phyloP scores from a whole-genome alignment of 2,113 vertebrate species.

The Gadus macrocephalus region DNA sequence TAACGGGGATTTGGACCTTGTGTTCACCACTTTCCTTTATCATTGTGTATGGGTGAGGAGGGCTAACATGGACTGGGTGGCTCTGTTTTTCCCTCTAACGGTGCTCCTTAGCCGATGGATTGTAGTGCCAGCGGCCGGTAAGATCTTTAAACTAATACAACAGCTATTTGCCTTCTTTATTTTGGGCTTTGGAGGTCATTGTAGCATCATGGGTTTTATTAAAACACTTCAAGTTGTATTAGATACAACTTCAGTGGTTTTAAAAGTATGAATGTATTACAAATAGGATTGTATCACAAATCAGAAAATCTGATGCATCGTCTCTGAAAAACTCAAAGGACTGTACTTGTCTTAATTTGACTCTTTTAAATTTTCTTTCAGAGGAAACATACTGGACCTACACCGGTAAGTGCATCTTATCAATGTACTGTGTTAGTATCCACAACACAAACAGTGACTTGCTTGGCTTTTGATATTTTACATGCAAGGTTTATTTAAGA shows the following conservation, averaged over 20 bases:
- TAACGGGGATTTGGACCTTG: constrained; percentile 40
- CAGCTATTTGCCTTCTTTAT: constrained; percentile 20
- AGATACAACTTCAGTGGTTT: no score
- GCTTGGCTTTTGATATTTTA: no score
- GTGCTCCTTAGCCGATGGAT: constrained; percentile 45
- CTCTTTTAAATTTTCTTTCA: constrained; percentile 40
- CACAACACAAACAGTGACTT: constrained; percentile 5
- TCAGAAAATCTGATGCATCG: no score
- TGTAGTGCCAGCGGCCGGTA: constrained; percentile 49
- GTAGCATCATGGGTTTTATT: background rate
- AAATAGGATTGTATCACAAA: no score
- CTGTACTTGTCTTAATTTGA: no score
- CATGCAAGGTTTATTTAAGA: no score
- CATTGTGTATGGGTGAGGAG: constrained; percentile 50
- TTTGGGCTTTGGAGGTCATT: background rate
- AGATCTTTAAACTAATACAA: constrained; percentile 37
- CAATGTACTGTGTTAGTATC: background rate
- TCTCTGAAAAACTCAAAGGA: no score
- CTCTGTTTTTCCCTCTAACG: constrained; percentile 47
- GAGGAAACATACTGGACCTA: constrained; percentile 65
- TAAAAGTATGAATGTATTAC: no score
- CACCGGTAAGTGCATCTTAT: constrained; percentile 51
- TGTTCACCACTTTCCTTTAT: constrained; percentile 44
- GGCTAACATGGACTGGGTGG: constrained; percentile 62
- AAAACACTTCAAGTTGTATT: no score